Evolutionary conservation across 92 coral and sea anemone species (phyloP).

Genomic region (Parazoanthus darwini): DNA sequence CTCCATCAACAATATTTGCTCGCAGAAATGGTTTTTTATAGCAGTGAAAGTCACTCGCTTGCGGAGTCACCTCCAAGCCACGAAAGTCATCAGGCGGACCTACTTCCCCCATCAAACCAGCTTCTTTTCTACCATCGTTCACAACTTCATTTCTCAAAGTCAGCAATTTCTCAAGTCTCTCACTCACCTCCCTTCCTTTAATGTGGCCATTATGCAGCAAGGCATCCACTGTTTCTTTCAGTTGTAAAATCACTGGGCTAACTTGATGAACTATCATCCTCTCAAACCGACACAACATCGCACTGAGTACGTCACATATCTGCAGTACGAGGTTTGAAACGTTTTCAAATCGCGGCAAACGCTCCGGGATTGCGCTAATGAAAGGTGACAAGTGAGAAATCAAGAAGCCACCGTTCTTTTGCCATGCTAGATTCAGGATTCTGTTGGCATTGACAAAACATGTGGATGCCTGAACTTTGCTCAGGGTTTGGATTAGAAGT

Average conservation of each 20-base stretch:
- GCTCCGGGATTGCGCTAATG: conserved; percentile 15
- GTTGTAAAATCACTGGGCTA: conserved; percentile 64
- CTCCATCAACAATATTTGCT: conserved; percentile 63
- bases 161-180: conserved; percentile 44
- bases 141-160: conserved; percentile 53
- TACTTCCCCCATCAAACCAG: conserved; percentile 15
- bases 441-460: neutral
- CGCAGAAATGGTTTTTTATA: conserved; percentile 76
- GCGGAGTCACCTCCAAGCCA: conserved; percentile 69
- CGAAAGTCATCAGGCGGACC: conserved; percentile 82
- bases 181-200: conserved; percentile 41
- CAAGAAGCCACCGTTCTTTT: conserved; percentile 27
- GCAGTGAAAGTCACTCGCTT: conserved; percentile 59
- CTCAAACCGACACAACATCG: conserved; percentile 45
- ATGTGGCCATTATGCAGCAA: conserved; percentile 36
- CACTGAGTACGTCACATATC: conserved; percentile 38
- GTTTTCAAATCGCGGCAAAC: conserved; percentile 16
- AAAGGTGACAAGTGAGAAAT: conserved; percentile 18
- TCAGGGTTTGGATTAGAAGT: conserved; percentile 20
- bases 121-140: conserved; percentile 24
- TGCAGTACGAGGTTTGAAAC: conserved; percentile 32
- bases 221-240: conserved; percentile 38
- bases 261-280: conserved; percentile 33
- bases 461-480: conserved; percentile 32
- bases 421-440: conserved; percentile 25